Conservation (phyloP, 2,797 vertebrate species). For the Leptodactylus fallax region DNA sequence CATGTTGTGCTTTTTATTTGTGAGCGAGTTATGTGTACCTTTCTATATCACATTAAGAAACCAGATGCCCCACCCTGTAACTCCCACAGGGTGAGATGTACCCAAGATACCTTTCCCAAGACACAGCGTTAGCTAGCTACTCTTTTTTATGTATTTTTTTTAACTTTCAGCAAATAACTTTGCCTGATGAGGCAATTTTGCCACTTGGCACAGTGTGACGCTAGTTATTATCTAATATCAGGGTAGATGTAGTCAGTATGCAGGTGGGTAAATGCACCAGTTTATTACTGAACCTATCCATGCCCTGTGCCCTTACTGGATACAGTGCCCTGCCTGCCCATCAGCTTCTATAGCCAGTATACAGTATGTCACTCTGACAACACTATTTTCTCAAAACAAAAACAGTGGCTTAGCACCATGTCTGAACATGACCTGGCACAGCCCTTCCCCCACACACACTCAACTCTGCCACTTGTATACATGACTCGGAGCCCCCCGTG, state of each 20-base stretch:
- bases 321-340: background rate
- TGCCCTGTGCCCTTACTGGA: background rate
- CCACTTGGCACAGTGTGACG: background rate
- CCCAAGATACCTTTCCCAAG: background rate
- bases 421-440: conserved; percentile 10
- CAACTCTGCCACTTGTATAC: background rate
- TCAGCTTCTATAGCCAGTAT: background rate
- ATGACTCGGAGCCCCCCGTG: background rate
- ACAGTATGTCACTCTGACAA: background rate
- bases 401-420: background rate
- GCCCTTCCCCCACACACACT: background rate
- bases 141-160: too few relatives aligned
- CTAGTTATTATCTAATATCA: too few relatives aligned
- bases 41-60: background rate
- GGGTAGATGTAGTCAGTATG: too few relatives aligned
- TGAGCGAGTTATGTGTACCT: background rate
- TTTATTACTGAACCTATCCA: background rate
- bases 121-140: too few relatives aligned
- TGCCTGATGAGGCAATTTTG: background rate
- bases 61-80: conserved; percentile 8
- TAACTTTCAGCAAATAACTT: background rate
- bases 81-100: background rate
- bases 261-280: background rate
- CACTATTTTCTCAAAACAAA: background rate
- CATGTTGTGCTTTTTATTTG: background rate